These are phyloP conservation scores for Cataglyphis albicans DNA, from an alignment of 2,888 invertebrate species.

Conservation along the genomic window DNA sequence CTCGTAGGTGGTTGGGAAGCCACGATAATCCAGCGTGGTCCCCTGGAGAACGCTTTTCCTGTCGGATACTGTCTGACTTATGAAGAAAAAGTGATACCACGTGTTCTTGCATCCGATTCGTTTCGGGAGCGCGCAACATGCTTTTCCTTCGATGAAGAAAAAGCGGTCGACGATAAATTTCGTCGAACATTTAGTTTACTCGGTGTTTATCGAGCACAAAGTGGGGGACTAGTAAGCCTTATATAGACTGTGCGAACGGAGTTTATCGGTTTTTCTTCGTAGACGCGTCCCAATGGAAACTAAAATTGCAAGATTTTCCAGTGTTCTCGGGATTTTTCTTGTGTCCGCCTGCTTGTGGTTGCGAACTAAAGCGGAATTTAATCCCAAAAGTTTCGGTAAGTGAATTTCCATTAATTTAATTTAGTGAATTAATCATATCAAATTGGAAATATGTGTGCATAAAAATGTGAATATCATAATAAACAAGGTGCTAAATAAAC, in stretches of 20 bases:
- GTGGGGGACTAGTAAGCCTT: slow-evolving; percentile 37
- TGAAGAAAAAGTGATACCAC: slow-evolving; percentile 67
- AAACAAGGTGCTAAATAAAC: not conserved
- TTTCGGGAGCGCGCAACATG: slow-evolving; percentile 16
- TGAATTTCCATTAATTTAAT: not conserved
- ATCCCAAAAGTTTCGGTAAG: slow-evolving; percentile 61
- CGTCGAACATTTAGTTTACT: slow-evolving; percentile 21
- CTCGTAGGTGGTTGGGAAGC: slow-evolving; percentile 17
- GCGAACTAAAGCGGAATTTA: slow-evolving; percentile 26
- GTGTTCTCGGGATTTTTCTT: slow-evolving; percentile 27
- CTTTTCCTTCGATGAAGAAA: slow-evolving; percentile 36
- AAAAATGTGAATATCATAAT: not conserved
- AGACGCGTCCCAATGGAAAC: slow-evolving; percentile 53
- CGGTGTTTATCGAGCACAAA: not conserved
- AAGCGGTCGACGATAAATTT: slow-evolving; percentile 36
- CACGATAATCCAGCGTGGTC: slow-evolving; percentile 24
- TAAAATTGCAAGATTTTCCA: slow-evolving; percentile 6
- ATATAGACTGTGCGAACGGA: slow-evolving; percentile 65
- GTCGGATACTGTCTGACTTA: slow-evolving; percentile 56
- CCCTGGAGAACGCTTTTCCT: slow-evolving; percentile 5
- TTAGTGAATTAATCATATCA: slow-evolving; percentile 17
- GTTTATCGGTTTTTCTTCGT: slow-evolving; percentile 47
- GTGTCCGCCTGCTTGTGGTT: slow-evolving; percentile 27
- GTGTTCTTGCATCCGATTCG: slow-evolving; percentile 28
- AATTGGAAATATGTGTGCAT: not conserved